These are phyloP conservation scores for Byasa hedistus DNA, from an alignment of 2,888 invertebrate genomes.

Conservation along the genomic window DNA sequence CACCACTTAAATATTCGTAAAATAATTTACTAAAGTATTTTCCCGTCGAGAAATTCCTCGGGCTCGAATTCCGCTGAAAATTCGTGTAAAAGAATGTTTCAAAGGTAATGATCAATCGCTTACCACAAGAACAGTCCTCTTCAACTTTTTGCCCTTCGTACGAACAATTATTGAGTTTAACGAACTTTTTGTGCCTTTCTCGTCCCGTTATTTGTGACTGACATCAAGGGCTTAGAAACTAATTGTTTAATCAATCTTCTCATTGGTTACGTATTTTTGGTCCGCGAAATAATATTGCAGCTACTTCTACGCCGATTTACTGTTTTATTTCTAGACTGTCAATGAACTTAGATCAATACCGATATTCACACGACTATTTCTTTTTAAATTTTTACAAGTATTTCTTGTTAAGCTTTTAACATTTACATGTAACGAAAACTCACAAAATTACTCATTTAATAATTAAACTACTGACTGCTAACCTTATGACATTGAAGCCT, in stretches of 20 bases:
- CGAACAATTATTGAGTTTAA: background rate
- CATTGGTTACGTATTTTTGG: background rate
- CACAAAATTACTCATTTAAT: no score
- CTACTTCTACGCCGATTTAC: background rate
- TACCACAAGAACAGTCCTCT: constrained; percentile 3
- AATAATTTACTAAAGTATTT: constrained; percentile 7
- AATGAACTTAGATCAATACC: no score
- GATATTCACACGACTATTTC: no score
- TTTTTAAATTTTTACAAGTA: no score
- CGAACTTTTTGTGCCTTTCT: background rate
- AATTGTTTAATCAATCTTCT: background rate
- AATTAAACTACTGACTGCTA: no score
- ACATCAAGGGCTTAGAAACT: background rate
- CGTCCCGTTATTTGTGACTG: background rate
- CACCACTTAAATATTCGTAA: background rate
- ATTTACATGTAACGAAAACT: no score
- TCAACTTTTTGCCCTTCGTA: constrained; percentile 4
- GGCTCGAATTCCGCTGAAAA: constrained; percentile 11
- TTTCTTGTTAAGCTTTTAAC: no score
- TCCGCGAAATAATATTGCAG: background rate
- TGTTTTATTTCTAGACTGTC: background rate
- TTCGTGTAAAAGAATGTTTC: constrained; percentile 16
- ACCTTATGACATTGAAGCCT: no score
- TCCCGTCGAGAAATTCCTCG: constrained; percentile 6
- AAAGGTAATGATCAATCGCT: constrained; percentile 7